Base-by-base conservation (phyloP, 2,113 vertebrate species). In the Verasper variegatus region DNA sequence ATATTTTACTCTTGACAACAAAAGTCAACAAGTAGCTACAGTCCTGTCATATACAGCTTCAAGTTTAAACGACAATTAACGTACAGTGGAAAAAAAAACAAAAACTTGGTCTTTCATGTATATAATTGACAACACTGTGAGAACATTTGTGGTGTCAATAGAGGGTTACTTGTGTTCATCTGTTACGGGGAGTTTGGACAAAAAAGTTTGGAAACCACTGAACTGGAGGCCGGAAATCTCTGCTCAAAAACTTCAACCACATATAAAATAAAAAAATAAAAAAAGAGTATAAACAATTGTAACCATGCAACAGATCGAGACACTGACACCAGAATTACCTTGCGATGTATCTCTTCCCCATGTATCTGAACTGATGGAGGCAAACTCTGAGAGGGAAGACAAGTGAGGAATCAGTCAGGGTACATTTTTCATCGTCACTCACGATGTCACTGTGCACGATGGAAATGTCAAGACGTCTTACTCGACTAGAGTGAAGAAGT, bases 281-380 rank as follows among this genome's bases (percentile, higher is more conserved):
- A 37, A 37, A 37, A 10, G 35, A 37, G 7, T 37, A 37, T 2
- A 9, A 37, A 37, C 8, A 37, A 2, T 10, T 20, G 60, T 5
- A 14, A 23, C 4, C 35, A 14, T 62, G 60, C 26, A 27, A 1
- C 10, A 1, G 0, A 49, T 3, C 21, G 0, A 42, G 9, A 70
- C n/a, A 57, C 1, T 47, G 31, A 71, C 69, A 42, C 77, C 80
- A 85, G 84, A 86, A 89, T 95, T 99, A 99, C 98, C 98, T 99
- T 93, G 97, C 96, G 67, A 99, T 99, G 84, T 98, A 97, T 91
- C 98, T 90, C 70, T 99, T 99, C 21, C 98, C 98, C 97, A 99
- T 97, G 89, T 99, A 99, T 94, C 95, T 96, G 95, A 99, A 99
- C 94, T 99, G 98, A 94, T 99, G 97, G 51, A 99, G 94, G 83